Base-by-base conservation (phyloP, 2,113 vertebrate species). In the Pangasianodon gigas region DNA sequence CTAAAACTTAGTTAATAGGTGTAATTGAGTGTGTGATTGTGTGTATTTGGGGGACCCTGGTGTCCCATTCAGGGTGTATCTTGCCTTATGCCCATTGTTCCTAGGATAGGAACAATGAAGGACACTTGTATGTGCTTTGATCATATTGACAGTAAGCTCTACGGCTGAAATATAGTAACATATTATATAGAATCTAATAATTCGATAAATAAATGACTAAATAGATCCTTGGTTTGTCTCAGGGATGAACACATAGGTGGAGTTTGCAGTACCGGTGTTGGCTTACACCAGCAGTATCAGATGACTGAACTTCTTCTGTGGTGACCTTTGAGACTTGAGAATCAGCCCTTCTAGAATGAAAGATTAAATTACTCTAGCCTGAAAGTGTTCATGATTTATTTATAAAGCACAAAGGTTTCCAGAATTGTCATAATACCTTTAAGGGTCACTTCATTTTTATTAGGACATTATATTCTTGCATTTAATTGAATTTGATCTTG, bases 371-470 rank as follows among this genome's bases (percentile, higher is more conserved):
- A 85, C 88, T 51, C 48, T 52, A 89, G 19, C 82, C 54, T 77
- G 16, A 84, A 58, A 60, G 83, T 85, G 52, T 84, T 85, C 37
- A 89, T 89, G 44, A 52, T 85, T 85, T 85, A 89, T 89, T 69
- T 65, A 89, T 41, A 7, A 77, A 79, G 54, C 29, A 52, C 69
- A 65, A 11, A 29, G 65, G 60, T 58, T 92, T 88, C 52, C 90
- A 26, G 75, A 89, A 18, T 71, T 84, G 62, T 77, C 41, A 90
- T 7, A 81, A 89, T 83, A 44, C 85, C 54, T 62, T 71, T 26
- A n/a, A 29, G 24, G 5, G 13, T 44, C 7, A 52, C 21, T 71
- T 11, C 0, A 18, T 18, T 67, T 82, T 48, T 51, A 88, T 81
- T 5, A 67, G 16, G 75, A 14, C 48, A 32, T 80, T 80, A 65